Evolutionary conservation across 2,113 vertebrate genomes (phyloP).

Genomic region (Calyptommatus sinebrachiatus): DNA sequence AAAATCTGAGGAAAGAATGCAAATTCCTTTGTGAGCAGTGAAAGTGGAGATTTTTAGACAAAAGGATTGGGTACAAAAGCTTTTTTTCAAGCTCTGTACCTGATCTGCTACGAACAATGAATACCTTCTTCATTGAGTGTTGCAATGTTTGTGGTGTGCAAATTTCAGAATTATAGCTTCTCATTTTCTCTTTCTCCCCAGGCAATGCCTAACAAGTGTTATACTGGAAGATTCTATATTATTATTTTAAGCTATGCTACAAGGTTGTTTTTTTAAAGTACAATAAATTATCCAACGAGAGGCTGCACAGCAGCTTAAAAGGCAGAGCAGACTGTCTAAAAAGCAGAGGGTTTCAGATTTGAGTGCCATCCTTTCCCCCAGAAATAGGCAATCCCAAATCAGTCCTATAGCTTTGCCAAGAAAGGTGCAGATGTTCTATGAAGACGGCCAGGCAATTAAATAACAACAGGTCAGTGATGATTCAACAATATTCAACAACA

Average conservation of each 20-base stretch:
- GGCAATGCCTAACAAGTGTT: background rate
- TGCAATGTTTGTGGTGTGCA: background rate
- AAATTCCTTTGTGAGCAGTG: background rate
- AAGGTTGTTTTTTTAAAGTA: background rate
- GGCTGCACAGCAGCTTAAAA: too few relatives aligned
- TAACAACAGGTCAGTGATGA: too few relatives aligned
- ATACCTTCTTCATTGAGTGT: background rate
- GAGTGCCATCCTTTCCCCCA: too few relatives aligned
- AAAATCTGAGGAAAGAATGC: background rate
- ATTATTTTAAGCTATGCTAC: background rate
- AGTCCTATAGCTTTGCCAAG: too few relatives aligned
- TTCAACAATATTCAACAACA: too few relatives aligned
- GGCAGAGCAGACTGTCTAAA: too few relatives aligned
- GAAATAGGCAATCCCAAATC: too few relatives aligned
- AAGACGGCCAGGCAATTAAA: too few relatives aligned
- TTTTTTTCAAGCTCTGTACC: background rate
- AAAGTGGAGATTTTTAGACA: background rate
- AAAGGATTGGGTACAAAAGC: background rate
- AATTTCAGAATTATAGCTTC: background rate
- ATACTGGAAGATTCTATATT: background rate
- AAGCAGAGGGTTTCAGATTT: too few relatives aligned
- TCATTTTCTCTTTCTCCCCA: background rate
- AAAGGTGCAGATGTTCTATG: too few relatives aligned
- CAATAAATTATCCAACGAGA: too few relatives aligned
- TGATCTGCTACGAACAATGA: constrained; percentile 1